Base-by-base conservation (phyloP, 2,113 vertebrate genomes). In the Eurypyga helias region DNA sequence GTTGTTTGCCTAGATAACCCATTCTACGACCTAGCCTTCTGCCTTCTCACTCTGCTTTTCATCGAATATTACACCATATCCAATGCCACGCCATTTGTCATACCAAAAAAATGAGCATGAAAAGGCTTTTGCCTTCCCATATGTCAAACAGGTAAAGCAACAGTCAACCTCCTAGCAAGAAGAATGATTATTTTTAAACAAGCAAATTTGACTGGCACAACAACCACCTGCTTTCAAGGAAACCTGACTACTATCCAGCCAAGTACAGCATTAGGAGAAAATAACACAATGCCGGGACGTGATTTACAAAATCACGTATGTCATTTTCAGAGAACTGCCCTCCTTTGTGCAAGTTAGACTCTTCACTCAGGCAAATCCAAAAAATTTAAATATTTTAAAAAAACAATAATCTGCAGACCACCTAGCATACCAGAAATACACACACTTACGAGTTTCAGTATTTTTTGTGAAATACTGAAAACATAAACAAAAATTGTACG, bases 101-200 rank as follows among this genome's bases (percentile, higher is more conserved):
- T 7, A 1, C 23, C 36, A 54, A 65, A 76, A 76, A 65, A 60
- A 24, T 3, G 5, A 31, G 11, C 1, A 0, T 11, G 20, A 46
- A 85, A 89, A 77, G 28, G 38, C 62, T 90, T 87, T 41, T 79
- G 7, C 23, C 9, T 72, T 87, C 24, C 38, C 25, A 18, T 14
- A 82, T n/a, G 41, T 23, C 28, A 77, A 61, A 48, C 6, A 90
- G 48, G 58, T 86, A 90, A 86, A 87, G 82, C 8, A 76, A 80
- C 3, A 46, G 43, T 45, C 31, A 86, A 11, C 13, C 15, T 66
- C 49, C 34, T 58, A 23, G n/a, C 85, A 93, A 80, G 52, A 61
- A 48, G 6, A 72, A 28, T 0, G 0, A 51, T 55, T 86, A 10
- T 38, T 89, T 82, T 60, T 66, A 51, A 88, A 34, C 36, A 62